Evolutionary conservation across 2,113 vertebrate genomes (phyloP), one percentile per base, ranked within the genome.

Genomic region (Muscicapa adusta): DNA sequence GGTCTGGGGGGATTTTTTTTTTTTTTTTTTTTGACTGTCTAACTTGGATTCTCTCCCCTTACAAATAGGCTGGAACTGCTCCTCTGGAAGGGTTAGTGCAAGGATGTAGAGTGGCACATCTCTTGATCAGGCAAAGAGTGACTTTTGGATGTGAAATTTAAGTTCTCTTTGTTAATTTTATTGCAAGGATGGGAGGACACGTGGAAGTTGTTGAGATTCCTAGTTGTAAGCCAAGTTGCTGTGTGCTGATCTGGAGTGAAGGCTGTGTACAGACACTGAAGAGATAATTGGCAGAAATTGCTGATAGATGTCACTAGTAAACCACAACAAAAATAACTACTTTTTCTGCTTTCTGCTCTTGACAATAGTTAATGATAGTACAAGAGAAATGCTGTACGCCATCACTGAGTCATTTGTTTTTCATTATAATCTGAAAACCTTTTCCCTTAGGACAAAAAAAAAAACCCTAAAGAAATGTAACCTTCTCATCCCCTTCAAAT

Each of bases 321-420:
- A 73, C 60, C 66, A 56, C 81, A 93, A 88, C 60, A 85, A 26
- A 89, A 94, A 66, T 31, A 66, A 6, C 93, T 88, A 17, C 42
- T 66, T 82, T 73, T 87, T 72, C 61, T 67, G 25, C 50, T 72
- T 92, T 85, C 74, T 79, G 33, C 60, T 96, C 60, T 67, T 88
- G 85, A 91, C 85, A 88, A 5, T 88, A 70, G 71, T 94, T 94
- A 96, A 94, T 96, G 93, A 87, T 23, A 82, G 72, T 72, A 66
- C 71, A 66, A 87, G 60, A 83, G 60, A 79, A 93, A 50, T 62
- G 78, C 62, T 91, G 51, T 73, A 54, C 14, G 8, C 71, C 38
- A 43, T 67, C 85, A 57, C 78, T 83, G 91, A 95, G 89, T 96
- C 91, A 95, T 93, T 90, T 96, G 81, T 79, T 96, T 91, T 82